Conservation (phyloP, 1,140 invertebrate genomes). For the Drosophila jambulina region DNA sequence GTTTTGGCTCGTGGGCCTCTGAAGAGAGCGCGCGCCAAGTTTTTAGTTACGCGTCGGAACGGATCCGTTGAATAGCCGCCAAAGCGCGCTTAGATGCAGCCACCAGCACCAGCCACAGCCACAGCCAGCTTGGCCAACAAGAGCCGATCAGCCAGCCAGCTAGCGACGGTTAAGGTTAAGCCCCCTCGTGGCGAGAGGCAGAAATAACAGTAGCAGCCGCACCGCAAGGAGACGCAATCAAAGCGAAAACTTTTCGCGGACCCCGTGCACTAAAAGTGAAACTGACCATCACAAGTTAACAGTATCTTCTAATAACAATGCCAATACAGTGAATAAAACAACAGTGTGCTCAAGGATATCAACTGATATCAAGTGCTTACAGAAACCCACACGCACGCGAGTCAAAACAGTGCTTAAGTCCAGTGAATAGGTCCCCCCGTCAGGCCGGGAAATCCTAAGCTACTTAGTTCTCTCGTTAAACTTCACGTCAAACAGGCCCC, state of each 20-base stretch:
- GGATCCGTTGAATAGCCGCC: conserved; percentile 76
- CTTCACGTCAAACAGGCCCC: conserved; percentile 34
- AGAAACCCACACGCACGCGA: conserved; percentile 43
- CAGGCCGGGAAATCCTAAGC: conserved; percentile 67
- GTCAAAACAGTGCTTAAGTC: conserved; percentile 34
- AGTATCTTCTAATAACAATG: neutral
- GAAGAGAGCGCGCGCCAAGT: conserved; percentile 78
- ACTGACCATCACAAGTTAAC: conserved; percentile 1
- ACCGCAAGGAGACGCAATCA: conserved; percentile 18
- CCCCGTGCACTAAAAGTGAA: conserved; percentile 8
- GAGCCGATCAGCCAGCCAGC: conserved; percentile 46
- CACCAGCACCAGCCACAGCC: conserved; percentile 33
- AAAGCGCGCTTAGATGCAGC: conserved; percentile 77
- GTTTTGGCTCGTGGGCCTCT: conserved; percentile 67
- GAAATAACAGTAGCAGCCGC: conserved; percentile 23
- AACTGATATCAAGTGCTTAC: conserved; percentile 41
- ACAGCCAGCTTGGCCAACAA: conserved; percentile 41
- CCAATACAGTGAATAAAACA: conserved; percentile 7
- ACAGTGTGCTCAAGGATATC: conserved; percentile 19
- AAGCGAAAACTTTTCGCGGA: conserved; percentile 27
- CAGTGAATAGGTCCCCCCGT: conserved; percentile 23
- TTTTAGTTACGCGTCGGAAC: conserved; percentile 82
- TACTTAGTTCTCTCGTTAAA: conserved; percentile 64
- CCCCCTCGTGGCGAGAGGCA: conserved; percentile 21
- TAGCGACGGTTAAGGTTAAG: conserved; percentile 46